Base-by-base conservation (phyloP, 2,888 invertebrate species). In the Rhodophaea formosa region DNA sequence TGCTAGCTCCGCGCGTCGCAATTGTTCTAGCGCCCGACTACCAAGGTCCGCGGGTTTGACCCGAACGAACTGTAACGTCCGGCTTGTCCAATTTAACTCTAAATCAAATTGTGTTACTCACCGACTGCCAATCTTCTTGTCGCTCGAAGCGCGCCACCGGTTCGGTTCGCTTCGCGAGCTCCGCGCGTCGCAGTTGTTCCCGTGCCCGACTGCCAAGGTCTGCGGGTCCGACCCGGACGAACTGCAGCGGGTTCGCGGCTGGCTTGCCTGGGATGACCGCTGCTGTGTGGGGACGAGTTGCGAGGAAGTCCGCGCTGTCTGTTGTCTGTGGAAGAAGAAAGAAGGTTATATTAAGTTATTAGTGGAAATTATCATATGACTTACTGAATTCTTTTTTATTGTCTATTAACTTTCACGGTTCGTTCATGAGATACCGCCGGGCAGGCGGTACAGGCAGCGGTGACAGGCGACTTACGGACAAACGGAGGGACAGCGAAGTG, bases 101-200 rank as follows among this genome's bases (percentile, higher is more conserved):
- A 7, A 8, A 8, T 43, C 7, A n/a, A 14, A 43, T 10, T 10
- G 8, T n/a, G 2, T 15, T 23, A 78, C 95, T 94, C 86, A 97
- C 97, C 92, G 96, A 95, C 91, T 97, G 97, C 97, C 97, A 97
- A 80, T 97, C 97, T 86, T 97, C 97, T 65, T 96, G 95, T 71
- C 96, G 95, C 81, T 97, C 96, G 71, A 95, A 94, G 60, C 95
- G 92, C 62, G 96, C 95, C 62, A 96, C 95, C 72, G 96, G 95
- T 76, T 96, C 95, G 56, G 95, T 94, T 72, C 95, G 94, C 84
- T 96, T 96, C 59, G 97, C 95, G 82, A 97, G 95, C 82, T 97
- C 96, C 52, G 95, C 96, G 73, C 96, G 94, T 71, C 96, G 94
- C 61, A 97, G 92, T 86, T 97, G 97, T 79, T 97, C 96, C 72